Base-by-base conservation (phyloP, 2,888 invertebrate genomes). In the Thalpophila matura region DNA sequence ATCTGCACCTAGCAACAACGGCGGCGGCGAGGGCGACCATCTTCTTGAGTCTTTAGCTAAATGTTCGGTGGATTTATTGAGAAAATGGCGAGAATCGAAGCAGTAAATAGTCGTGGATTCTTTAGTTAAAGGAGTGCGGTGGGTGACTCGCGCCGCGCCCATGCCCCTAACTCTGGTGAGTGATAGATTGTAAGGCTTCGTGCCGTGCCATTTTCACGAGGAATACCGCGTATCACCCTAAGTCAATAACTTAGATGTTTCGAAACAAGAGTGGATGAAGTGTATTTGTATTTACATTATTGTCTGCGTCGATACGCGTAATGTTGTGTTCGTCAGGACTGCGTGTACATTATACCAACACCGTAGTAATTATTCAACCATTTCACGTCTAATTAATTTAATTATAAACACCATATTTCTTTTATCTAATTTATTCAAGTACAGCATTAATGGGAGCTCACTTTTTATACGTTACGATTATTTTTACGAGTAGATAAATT, bases 81-180 rank as follows among this genome's bases (percentile, higher is more conserved):
- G 84, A 85, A 88, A 85, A 90, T 89, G 90, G 81, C 84, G 86
- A 88, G 81, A 88, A 83, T 86, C 79, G 83, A 86, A 86, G 85
- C 86, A 87, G 83, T 87, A 87, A 86, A 86, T 89, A 85, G 87
- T 89, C 88, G 89, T 90, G 91, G 90, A 91, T 91, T 89, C 79
- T 91, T 91, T 92, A 92, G 90, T 89, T 87, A 88, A 88, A 87
- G 89, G 89, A 91, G 89, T 91, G 91, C 89, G 90, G 81, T 83
- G 80, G 74, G 87, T 86, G 87, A 88, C 86, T 82, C 87, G 93
- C 92, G 93, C 93, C 93, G 94, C 94, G 94, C 94, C 94, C 94
- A 95, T 95, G 94, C 90, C 86, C 91, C 87, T 89, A 88, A 89
- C 89, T 89, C 90, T 90, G 94, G 94, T 94, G 89, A 95, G 94